These are phyloP conservation scores for Alethe diademata DNA, from an alignment of 2,113 vertebrate species.

Conservation along the genomic window DNA sequence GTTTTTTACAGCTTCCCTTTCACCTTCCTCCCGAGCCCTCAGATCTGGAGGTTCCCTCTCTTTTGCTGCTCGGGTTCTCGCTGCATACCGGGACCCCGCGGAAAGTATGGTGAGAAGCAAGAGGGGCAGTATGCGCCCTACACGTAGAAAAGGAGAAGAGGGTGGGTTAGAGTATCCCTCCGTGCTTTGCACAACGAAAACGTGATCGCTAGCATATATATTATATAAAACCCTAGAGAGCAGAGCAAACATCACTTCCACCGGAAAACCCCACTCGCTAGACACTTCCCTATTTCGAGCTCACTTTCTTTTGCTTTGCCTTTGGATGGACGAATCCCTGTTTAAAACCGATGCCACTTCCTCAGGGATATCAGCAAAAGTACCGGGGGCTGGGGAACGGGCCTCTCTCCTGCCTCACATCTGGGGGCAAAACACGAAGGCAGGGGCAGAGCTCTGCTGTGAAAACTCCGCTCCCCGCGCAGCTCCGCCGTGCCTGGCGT, in stretches of 20 bases:
- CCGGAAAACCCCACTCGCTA: conserved; percentile 27
- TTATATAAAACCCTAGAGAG: conserved; percentile 18
- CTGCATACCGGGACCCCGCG: neutral
- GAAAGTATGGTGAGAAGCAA: neutral
- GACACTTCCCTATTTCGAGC: neutral
- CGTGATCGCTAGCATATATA: neutral
- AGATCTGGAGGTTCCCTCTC: neutral
- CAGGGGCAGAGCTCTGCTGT: neutral
- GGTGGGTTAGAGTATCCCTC: neutral
- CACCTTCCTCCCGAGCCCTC: neutral
- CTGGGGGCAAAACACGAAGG: neutral
- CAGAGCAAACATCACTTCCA: conserved; percentile 46
- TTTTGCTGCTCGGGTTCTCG: neutral
- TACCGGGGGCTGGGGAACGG: neutral
- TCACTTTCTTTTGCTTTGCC: neutral
- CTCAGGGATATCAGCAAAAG: neutral
- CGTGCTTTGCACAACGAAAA: neutral
- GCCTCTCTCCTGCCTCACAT: neutral
- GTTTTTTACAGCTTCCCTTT: neutral
- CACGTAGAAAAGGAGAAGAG: neutral
- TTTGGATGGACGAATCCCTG: neutral
- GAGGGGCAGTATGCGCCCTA: neutral
- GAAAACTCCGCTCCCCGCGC: neutral
- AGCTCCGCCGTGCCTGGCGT: neutral
- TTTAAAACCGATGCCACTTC: neutral